These are phyloP conservation scores for Ditula angustiorana DNA, from an alignment of 2,888 invertebrate species.

Conservation along the genomic window DNA sequence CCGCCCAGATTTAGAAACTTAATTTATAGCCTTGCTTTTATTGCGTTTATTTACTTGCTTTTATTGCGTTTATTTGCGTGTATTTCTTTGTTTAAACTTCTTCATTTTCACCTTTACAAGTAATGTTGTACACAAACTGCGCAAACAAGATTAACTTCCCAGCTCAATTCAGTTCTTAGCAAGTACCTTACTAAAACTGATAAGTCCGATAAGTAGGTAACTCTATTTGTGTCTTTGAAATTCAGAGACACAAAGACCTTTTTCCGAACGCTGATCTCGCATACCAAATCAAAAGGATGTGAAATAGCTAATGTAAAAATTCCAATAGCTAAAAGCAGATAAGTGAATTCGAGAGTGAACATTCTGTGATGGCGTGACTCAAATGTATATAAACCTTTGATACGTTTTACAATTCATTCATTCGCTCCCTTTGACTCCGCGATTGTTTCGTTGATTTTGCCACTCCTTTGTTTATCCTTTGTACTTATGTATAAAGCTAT, in stretches of 20 bases:
- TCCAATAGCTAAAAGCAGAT: constrained; percentile 21
- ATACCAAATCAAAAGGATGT: background rate
- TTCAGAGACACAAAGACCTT: background rate
- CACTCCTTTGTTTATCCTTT: constrained; percentile 28
- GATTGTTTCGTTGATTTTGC: constrained; percentile 31
- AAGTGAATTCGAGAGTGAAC: constrained; percentile 22
- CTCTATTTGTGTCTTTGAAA: background rate
- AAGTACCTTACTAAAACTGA: background rate
- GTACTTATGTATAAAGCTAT: no score
- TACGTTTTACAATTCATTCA: constrained; percentile 24
- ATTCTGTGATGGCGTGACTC: constrained; percentile 4
- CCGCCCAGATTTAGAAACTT: background rate
- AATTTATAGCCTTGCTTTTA: background rate
- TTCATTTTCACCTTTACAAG: background rate
- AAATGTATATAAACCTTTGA: constrained; percentile 16
- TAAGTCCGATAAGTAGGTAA: background rate
- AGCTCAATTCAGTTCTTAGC: background rate
- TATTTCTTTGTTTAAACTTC: background rate
- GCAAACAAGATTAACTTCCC: no score
- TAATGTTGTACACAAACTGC: background rate
- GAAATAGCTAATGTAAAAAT: background rate
- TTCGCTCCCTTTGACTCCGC: constrained; percentile 23
- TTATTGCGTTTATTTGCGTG: background rate
- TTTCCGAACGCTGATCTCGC: constrained; percentile 1
- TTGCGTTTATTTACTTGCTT: background rate